These are phyloP conservation scores for Ectobius pallidus DNA, from an alignment of 2,888 invertebrate species.

Conservation along the genomic window DNA sequence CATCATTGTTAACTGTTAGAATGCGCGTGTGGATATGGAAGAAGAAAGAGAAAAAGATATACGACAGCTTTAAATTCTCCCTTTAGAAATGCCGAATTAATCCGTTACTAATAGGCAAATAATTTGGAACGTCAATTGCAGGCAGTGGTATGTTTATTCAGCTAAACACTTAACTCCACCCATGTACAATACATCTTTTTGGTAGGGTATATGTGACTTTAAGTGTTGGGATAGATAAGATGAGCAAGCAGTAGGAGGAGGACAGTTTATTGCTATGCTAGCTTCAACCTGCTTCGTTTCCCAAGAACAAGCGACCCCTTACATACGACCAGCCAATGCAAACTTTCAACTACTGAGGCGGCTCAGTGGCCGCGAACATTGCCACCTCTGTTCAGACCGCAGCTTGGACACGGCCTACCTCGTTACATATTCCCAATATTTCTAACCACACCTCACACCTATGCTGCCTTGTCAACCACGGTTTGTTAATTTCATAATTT, in stretches of 20 bases:
- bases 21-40: not conserved
- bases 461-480: no score
- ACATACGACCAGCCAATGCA: constrained; percentile 10
- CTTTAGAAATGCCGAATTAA: constrained; percentile 29
- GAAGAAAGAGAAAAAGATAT: not conserved
- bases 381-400: not conserved
- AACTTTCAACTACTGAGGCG: not conserved
- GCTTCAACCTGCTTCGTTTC: constrained; percentile 13
- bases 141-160: not conserved
- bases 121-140: constrained; percentile 19
- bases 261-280: not conserved
- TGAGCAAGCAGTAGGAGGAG: constrained; percentile 12
- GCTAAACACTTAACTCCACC: constrained; percentile 10
- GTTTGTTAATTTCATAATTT: no score
- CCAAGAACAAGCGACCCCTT: constrained; percentile 16
- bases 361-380: constrained; percentile 4
- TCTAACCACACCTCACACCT: no score
- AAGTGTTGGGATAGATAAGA: not conserved
- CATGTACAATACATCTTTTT: constrained; percentile 5
- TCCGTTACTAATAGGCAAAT: constrained; percentile 28
- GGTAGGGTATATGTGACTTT: constrained; percentile 3
- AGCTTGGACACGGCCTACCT: not conserved
- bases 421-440: not conserved
- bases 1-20: not conserved
- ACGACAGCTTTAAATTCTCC: constrained; percentile 16